Conservation (phyloP, 2,888 invertebrate species). For the Phasia obesa region DNA sequence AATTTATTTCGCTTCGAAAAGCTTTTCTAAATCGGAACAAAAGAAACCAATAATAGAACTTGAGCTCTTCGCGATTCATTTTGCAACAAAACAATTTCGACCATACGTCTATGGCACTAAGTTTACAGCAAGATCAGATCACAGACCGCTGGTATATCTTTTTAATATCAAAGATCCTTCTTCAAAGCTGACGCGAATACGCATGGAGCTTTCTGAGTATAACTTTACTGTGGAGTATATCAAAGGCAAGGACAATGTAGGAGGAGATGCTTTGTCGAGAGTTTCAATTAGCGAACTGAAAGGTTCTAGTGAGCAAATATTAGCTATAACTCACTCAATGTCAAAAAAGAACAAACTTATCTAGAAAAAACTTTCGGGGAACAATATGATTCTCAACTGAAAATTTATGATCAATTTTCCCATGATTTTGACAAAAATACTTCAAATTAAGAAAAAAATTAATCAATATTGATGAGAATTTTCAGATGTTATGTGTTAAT, state of each 20-base stretch:
- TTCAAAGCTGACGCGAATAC: not conserved
- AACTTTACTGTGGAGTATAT: not conserved
- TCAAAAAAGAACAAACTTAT: no score
- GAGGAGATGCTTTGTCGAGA: no score
- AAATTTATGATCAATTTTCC: constrained; percentile 1
- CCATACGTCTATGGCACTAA: constrained; percentile 67
- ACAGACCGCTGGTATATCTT: not conserved
- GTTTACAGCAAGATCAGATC: constrained; percentile 56
- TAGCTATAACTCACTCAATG: no score
- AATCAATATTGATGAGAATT: not conserved
- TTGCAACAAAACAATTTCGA: constrained; percentile 72
- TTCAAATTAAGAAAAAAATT: not conserved
- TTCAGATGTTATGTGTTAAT: not conserved
- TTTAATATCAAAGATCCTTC: constrained; percentile 7
- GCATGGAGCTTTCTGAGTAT: not conserved
- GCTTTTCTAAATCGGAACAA: constrained; percentile 36
- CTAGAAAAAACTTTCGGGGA: no score
- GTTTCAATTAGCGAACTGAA: constrained; percentile 6
- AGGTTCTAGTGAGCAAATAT: no score
- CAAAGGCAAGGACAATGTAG: not conserved
- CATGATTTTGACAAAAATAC: not conserved
- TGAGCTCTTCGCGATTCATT: constrained; percentile 21
- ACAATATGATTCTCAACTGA: not conserved
- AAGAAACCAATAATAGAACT: constrained; percentile 27
- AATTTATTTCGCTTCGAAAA: constrained; percentile 19